Evolutionary conservation across 1,140 invertebrate genomes (phyloP), one percentile per base, ranked within the genome.

Genomic region (Trichomalopsis sarcophagae): DNA sequence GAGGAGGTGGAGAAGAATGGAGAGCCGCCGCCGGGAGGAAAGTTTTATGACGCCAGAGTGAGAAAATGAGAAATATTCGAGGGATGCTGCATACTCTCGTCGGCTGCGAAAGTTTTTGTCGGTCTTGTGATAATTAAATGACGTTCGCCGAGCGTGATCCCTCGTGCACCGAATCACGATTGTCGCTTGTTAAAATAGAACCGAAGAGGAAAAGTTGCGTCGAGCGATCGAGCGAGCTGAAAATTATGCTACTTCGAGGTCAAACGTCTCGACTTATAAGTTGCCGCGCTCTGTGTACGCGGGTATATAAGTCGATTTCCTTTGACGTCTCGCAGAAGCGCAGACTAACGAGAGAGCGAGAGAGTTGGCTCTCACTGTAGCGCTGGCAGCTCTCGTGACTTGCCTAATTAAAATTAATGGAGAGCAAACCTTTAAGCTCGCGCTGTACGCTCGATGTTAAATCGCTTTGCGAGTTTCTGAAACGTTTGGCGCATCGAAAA

Each of bases 41-140:
- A 77, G 62, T 83, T 83, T 77, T 77, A 82, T 77, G 69, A 69
- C 36, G 50, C 21, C 55, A 62, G 55, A 21, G 62, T 33, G 17
- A 10, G 40, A 83, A 69, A 83, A 83, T 83, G 62, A 83, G 40
- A 62, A 77, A 76, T 23, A 77, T 76, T 77, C 40, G 62, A 68
- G 62, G 21, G 21, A 23, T 27, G 47, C 71, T 74, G 50, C n/a
- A 36, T 36, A 36, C 33, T 36, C 33, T 36, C 33, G 33, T 36
- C 33, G 33, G 33, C 33, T 36, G 33, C 33, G 33, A 36, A 36
- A 78, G 13, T 17, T 62, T 62, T 50, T 78, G 3, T 44, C 21
- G 27, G 6, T 78, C 13, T 23, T 33, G 27, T 27, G 14, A 78
- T 40, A 78, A 62, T 62, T 78, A 50, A 33, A 33, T 33, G 14